phyloP scores from a whole-genome alignment of 2,888 invertebrate genomes.

The Tubulanus polymorphus region DNA sequence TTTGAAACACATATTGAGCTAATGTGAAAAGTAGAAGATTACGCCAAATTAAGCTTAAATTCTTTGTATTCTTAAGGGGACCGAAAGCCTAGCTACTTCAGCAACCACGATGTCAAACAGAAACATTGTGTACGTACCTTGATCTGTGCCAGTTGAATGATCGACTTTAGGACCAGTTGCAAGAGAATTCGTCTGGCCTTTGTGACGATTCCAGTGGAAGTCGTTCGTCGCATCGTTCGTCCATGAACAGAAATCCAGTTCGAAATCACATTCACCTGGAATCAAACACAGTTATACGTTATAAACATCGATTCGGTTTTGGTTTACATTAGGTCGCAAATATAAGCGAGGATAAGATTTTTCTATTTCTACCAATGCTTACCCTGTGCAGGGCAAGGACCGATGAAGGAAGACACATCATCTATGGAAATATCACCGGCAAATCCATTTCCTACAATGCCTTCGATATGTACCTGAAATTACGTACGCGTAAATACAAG shows the following conservation, averaged over 20 bases:
- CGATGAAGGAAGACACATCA: constrained; percentile 13
- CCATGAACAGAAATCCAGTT: constrained; percentile 42
- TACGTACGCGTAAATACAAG: neutral
- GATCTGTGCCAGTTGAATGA: constrained; percentile 30
- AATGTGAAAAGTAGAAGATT: no score
- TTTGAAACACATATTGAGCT: no score
- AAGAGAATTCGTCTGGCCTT: constrained; percentile 27
- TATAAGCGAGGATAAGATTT: no score
- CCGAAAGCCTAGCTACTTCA: no score
- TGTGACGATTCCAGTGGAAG: constrained; percentile 40
- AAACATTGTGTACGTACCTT: constrained; percentile 7
- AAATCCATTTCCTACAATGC: constrained; percentile 6
- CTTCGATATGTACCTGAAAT: constrained; percentile 17
- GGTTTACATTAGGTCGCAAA: no score
- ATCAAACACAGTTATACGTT: no score
- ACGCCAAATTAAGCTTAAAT: no score
- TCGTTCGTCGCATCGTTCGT: constrained; percentile 32
- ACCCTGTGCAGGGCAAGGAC: constrained; percentile 14
- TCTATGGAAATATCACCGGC: constrained; percentile 19
- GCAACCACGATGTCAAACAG: neutral
- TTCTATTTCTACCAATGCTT: no score
- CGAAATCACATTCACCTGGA: constrained; percentile 41
- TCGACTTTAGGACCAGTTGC: constrained; percentile 40
- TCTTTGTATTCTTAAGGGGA: no score
- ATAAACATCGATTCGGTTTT: no score